phyloP scores from a whole-genome alignment of 2,113 vertebrate genomes.

The Leptobrachium leishanense region DNA sequence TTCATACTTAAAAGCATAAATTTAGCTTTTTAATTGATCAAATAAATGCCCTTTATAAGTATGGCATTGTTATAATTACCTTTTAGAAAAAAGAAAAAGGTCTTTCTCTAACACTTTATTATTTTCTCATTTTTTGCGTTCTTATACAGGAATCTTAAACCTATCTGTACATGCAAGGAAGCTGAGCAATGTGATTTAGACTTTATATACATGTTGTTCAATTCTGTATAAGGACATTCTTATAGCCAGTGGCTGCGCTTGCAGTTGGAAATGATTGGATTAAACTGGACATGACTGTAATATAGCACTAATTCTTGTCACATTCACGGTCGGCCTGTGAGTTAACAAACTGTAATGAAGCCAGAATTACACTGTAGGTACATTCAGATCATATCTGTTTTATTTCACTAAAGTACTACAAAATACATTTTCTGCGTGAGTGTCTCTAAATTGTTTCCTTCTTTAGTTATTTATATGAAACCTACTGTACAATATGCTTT shows the following conservation, averaged over 20 bases:
- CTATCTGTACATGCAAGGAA: not conserved
- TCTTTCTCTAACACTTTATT: not conserved
- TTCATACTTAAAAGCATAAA: not conserved
- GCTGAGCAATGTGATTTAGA: too few relatives aligned
- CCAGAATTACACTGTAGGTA: not conserved
- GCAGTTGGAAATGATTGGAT: not conserved
- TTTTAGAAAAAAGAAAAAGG: too few relatives aligned
- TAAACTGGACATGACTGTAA: slow-evolving; percentile 6
- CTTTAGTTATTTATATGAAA: too few relatives aligned
- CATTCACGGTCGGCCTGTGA: not conserved
- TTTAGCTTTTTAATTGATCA: not conserved
- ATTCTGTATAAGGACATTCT: not conserved
- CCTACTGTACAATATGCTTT: too few relatives aligned
- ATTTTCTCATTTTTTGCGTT: not conserved
- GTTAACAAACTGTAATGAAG: not conserved
- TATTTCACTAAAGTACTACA: too few relatives aligned
- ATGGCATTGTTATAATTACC: not conserved
- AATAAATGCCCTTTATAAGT: not conserved
- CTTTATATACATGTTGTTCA: not conserved
- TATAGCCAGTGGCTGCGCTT: not conserved
- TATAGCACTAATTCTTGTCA: not conserved
- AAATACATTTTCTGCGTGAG: too few relatives aligned
- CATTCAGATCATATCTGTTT: too few relatives aligned
- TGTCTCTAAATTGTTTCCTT: too few relatives aligned
- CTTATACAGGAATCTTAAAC: not conserved